Percentiles rank a stretch among this genome's conserved stretches.
phyloP scores from a whole-genome alignment of 2,113 vertebrate species.

The Saiga tatarica region DNA sequence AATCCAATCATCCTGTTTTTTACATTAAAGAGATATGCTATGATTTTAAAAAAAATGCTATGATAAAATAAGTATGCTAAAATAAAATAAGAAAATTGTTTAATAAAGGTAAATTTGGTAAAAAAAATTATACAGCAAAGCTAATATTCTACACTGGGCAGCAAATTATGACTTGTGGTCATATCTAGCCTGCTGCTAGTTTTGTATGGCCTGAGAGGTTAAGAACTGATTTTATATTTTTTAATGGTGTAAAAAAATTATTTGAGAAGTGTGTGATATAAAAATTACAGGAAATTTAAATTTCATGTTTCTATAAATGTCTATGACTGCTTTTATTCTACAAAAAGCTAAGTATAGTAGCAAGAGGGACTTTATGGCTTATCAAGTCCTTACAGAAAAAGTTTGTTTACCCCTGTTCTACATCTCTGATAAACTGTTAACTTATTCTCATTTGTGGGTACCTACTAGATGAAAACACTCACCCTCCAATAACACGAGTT shows the following conservation, averaged over 20 bases:
- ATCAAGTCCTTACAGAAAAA: neutral
- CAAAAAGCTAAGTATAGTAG: neutral
- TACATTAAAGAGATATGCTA: neutral
- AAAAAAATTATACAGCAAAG: conserved; percentile 29
- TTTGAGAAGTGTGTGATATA: neutral
- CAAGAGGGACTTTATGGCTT: neutral
- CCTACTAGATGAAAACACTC: neutral
- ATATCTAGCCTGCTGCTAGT: neutral
- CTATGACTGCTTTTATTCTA: neutral
- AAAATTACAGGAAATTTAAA: neutral
- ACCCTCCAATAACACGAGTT: neutral
- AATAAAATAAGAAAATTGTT: conserved; percentile 15
- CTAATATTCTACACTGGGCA: neutral
- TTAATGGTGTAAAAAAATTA: neutral
- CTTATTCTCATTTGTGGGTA: neutral
- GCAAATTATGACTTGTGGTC: neutral
- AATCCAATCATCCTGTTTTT: neutral
- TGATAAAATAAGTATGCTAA: neutral
- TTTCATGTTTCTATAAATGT: conserved; percentile 20
- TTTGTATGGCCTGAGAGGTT: neutral
- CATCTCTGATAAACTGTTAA: neutral
- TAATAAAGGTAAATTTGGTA: neutral
- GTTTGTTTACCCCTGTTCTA: neutral
- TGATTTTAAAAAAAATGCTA: neutral
- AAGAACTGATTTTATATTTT: conserved; percentile 8